Base-by-base conservation (phyloP, 2,888 invertebrate genomes). In the Empis stercorea region DNA sequence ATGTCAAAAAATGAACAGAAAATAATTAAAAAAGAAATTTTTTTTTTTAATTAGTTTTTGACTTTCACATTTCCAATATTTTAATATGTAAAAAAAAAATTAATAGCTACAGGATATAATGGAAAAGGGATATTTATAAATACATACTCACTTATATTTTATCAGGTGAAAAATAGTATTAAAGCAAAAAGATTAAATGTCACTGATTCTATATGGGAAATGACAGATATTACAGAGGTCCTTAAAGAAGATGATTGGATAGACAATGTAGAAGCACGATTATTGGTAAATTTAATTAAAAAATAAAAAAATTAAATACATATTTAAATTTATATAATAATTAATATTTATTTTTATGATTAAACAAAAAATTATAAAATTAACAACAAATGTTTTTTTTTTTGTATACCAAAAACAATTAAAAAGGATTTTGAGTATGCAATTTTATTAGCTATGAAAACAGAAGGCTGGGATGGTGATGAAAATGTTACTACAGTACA, bases 381-480 rank as follows among this genome's bases (percentile, higher is more conserved):
- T 45, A 6, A 17, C 34, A 37, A 14, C 2, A 27, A 20, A 4
- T n/a, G n/a, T n/a, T n/a, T n/a, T n/a, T n/a, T n/a, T n/a, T n/a
- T n/a, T n/a, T n/a, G n/a, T n/a, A n/a, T n/a, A n/a, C n/a, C n/a
- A n/a, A n/a, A n/a, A n/a, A n/a, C n/a, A n/a, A n/a, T n/a, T 7
- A 4, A 43, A 5, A 48, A 72, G 66, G 60, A 70, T 30, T 85
- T 84, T 58, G 87, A 87, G 61, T 73, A 70, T 45, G 76, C 83
- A 38, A 78, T 94, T 49, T 73, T 91, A 48, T 74, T 77, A 53
- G 87, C 88, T 56, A 91, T 93, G 76, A 87, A 85, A 61, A 82
- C 84, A 49, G 80, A 86, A 50, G 93, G 93, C 5, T 92, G 91
- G 88, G 88, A 92, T 62, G 92, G 92, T 45, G 80, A 78, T 59